Conservation (phyloP, 2,888 invertebrate species). For the Cactoblastis cactorum region DNA sequence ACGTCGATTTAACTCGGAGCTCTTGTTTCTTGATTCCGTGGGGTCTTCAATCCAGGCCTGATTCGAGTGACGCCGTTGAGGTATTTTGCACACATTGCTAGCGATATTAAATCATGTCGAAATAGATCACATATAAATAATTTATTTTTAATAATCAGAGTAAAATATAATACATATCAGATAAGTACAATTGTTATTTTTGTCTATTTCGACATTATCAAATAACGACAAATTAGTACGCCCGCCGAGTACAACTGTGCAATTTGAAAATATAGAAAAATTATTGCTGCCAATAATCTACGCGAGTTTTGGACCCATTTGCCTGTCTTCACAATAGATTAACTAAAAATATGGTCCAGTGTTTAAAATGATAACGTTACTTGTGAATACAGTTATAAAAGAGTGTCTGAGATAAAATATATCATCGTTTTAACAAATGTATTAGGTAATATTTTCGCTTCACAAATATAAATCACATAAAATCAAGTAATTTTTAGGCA, state of each 20-base stretch:
- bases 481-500: background rate
- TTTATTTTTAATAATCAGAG: conserved; percentile 4
- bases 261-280: background rate
- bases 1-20: background rate
- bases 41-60: conserved; percentile 42
- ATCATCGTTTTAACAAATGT: too few species aligned
- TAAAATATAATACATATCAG: too few species aligned
- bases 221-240: conserved; percentile 57
- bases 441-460: too few species aligned
- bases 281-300: conserved; percentile 23
- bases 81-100: conserved; percentile 76
- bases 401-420: too few species aligned
- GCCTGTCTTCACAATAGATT: too few species aligned
- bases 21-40: conserved; percentile 25
- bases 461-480: background rate
- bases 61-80: conserved; percentile 69
- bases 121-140: conserved; percentile 38
- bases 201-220: conserved; percentile 57
- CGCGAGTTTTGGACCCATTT: background rate
- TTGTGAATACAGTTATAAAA: too few species aligned
- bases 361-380: too few species aligned
- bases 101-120: conserved; percentile 60
- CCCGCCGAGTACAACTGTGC: conserved; percentile 66
- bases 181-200: conserved; percentile 12
- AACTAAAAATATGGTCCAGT: too few species aligned